Conservation (phyloP, 2,797 vertebrate species). For the Botia kubotai region DNA sequence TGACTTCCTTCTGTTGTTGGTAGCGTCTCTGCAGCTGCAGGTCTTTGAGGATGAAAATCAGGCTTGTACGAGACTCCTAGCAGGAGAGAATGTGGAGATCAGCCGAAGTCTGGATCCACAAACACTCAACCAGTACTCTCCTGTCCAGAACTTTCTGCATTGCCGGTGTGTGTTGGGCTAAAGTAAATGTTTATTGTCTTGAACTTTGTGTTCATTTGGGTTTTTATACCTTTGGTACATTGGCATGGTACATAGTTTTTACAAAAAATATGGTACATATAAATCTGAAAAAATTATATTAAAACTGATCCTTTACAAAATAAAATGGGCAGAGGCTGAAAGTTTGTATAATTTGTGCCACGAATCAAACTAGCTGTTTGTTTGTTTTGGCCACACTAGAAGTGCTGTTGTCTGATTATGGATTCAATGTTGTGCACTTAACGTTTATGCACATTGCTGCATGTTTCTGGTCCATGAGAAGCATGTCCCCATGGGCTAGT, state of each 20-base stretch:
- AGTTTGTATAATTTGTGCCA: too few relatives aligned
- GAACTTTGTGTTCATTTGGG: not conserved
- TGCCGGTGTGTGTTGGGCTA: constrained; percentile 68
- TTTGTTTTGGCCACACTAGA: too few relatives aligned
- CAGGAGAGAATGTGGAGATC: constrained; percentile 80
- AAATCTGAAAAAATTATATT: too few relatives aligned
- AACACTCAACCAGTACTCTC: constrained; percentile 74
- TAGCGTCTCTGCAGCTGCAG: constrained; percentile 82
- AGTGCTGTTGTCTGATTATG: too few relatives aligned
- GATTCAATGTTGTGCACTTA: too few relatives aligned
- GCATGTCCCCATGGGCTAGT: too few relatives aligned
- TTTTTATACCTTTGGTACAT: not conserved
- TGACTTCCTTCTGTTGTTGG: constrained; percentile 80
- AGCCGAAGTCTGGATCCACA: constrained; percentile 74
- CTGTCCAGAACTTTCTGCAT: constrained; percentile 76
- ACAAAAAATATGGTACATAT: too few relatives aligned
- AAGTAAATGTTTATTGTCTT: not conserved
- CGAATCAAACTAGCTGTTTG: too few relatives aligned
- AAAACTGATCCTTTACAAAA: too few relatives aligned
- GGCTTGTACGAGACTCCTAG: constrained; percentile 67
- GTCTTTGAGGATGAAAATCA: constrained; percentile 81
- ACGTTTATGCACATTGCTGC: too few relatives aligned
- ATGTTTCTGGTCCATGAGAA: too few relatives aligned
- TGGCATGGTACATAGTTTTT: not conserved
- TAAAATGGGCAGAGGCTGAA: too few relatives aligned